Evolutionary conservation across 2,888 invertebrate genomes (phyloP).

Genomic region (Tenthredo notha): DNA sequence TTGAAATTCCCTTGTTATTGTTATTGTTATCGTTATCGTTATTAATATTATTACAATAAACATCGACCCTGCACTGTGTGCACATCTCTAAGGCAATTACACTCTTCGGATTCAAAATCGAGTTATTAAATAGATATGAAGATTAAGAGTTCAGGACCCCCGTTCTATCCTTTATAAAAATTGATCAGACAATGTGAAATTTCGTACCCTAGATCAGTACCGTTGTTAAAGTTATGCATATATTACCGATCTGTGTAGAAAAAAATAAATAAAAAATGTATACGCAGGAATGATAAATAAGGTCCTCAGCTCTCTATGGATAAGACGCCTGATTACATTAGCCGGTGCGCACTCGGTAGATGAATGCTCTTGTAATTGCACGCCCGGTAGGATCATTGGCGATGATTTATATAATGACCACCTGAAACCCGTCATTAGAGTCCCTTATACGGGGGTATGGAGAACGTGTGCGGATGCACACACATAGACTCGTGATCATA

Average conservation of each 20-base stretch:
- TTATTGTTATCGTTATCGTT: conserved; percentile 28
- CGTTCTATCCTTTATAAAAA: neutral
- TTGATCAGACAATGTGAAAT: neutral
- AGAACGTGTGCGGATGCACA: neutral
- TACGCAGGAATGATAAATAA: too few species aligned
- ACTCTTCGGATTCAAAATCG: neutral
- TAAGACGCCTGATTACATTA: conserved; percentile 51
- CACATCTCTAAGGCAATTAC: neutral
- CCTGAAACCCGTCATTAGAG: conserved; percentile 54
- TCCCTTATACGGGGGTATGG: conserved; percentile 10
- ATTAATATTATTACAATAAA: conserved; percentile 22
- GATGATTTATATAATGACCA: conserved; percentile 55
- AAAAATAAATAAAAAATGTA: too few species aligned
- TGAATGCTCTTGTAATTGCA: conserved; percentile 54
- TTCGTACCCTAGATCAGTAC: conserved; percentile 33
- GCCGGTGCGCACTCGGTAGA: conserved; percentile 35
- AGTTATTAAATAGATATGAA: neutral
- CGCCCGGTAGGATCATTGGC: conserved; percentile 52
- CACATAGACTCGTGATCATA: neutral
- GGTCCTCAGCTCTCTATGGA: conserved; percentile 18
- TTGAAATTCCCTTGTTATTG: conserved; percentile 18
- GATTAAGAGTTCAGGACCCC: too few species aligned
- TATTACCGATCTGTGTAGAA: neutral
- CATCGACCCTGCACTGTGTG: neutral
- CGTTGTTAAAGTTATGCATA: neutral